Conservation (phyloP, 2,888 invertebrate genomes). For the Trimorus sp. region DNA sequence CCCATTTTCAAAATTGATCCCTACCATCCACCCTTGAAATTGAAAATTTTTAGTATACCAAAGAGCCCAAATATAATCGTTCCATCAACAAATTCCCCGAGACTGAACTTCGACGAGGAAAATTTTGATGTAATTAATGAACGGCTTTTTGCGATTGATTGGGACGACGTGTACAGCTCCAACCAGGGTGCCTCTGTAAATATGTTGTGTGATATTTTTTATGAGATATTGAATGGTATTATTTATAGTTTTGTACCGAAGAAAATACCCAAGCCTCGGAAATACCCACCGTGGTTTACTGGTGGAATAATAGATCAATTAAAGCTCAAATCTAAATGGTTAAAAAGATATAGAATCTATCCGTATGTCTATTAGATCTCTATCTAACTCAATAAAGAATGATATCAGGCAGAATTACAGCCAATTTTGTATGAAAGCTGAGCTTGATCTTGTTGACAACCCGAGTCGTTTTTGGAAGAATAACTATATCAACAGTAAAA, state of each 20-base stretch:
- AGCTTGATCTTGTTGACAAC: neutral
- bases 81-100: neutral
- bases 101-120: neutral
- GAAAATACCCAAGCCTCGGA: neutral
- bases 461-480: neutral
- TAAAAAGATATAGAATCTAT: neutral
- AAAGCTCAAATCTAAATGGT: neutral
- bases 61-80: no score
- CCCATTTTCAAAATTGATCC: no score
- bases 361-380: neutral
- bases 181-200: neutral
- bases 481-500: neutral
- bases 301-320: neutral
- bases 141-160: neutral
- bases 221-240: neutral
- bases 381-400: no score
- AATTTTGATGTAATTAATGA: neutral
- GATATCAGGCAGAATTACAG: no score
- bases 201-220: neutral
- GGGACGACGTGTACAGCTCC: neutral
- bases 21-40: no score
- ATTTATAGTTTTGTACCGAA: neutral
- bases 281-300: slow-evolving; percentile 6
- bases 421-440: neutral
- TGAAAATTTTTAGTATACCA: no score